These are phyloP conservation scores for Pterostichus madidus DNA, from an alignment of 2,888 invertebrate genomes.

Conservation along the genomic window DNA sequence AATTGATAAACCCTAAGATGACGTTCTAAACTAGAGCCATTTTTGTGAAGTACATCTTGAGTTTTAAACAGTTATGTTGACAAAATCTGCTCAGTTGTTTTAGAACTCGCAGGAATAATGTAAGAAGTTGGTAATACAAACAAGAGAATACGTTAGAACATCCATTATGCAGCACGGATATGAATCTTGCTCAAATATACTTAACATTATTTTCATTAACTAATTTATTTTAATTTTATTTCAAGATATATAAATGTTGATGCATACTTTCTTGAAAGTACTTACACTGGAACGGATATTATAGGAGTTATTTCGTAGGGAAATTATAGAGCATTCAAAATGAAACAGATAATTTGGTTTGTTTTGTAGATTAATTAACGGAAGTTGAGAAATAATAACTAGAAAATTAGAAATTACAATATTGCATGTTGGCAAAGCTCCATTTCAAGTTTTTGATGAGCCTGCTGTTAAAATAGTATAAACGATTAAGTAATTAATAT, in stretches of 20 bases:
- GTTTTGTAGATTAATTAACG: conserved; percentile 19
- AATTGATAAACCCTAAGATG: conserved; percentile 39
- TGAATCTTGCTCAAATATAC: neutral
- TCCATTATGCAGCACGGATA: neutral
- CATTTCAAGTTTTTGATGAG: conserved; percentile 51
- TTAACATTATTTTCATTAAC: neutral
- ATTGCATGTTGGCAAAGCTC: conserved; percentile 20
- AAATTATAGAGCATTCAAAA: conserved; percentile 5
- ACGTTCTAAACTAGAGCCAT: conserved; percentile 9
- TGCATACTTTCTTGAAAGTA: neutral
- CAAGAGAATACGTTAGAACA: neutral
- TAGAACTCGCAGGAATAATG: neutral
- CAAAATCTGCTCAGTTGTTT: neutral
- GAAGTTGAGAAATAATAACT: conserved; percentile 31
- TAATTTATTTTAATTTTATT: neutral
- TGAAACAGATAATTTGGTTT: conserved; percentile 17
- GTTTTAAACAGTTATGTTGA: conserved; percentile 16
- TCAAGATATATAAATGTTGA: neutral
- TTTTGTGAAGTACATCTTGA: neutral
- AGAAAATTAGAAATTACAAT: conserved; percentile 43
- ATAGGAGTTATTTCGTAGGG: neutral
- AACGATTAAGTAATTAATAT: conserved; percentile 48
- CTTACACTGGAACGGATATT: neutral
- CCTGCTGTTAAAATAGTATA: conserved; percentile 31
- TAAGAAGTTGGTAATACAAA: conserved; percentile 19